Base-by-base conservation (phyloP, 2,113 vertebrate genomes). In the Mungos mungo region DNA sequence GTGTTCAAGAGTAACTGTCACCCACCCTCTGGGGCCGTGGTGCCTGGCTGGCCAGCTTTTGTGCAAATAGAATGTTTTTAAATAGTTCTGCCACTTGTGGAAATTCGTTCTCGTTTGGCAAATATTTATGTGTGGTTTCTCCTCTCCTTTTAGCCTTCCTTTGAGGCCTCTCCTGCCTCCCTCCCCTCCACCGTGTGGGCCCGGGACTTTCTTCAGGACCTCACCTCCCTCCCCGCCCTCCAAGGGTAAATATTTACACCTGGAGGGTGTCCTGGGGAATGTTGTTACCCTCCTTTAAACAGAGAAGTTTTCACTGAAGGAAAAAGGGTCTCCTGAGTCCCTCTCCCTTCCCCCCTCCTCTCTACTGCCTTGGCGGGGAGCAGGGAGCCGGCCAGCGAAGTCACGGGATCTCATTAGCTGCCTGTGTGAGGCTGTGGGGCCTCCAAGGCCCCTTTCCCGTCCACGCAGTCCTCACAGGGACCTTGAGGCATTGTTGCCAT, bases 231-330 rank as follows among this genome's bases (percentile, higher is more conserved):
- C 52, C 47, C 23, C 27, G 19, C 54, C 52, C 38, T 41, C 2
- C 7, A 19, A 16, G 50, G 76, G 54, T 96, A 83, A 95, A 82
- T 96, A 80, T 98, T 96, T 84, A 90, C 7, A 47, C 68, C 69
- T 47, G 2, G 3, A 50, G 33, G 33, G 35, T 33, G 81, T 94
- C 68, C 96, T 94, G 91, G 80, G 19, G 19, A 90, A 33, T 47
- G 74, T 52, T 5, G 0, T 35, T 0, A 0, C 2, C 27, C 33
- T 69, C 52, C 0, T 7, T 92, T 45, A 81, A 82, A 82, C 19
- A 41, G 86, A 88, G 79, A 60, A 92, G 71, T 79, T 92, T 87
- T 68, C 80, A 16, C 79, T 19, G 25, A 71, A 92, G 72, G 16
- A 35, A 80, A 72, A 65, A 35, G 85, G 5, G 2, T 74, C 35